Evolutionary conservation across 2,888 invertebrate species (phyloP), one percentile per base, ranked within the genome.

Genomic region (Bombylius discolor): DNA sequence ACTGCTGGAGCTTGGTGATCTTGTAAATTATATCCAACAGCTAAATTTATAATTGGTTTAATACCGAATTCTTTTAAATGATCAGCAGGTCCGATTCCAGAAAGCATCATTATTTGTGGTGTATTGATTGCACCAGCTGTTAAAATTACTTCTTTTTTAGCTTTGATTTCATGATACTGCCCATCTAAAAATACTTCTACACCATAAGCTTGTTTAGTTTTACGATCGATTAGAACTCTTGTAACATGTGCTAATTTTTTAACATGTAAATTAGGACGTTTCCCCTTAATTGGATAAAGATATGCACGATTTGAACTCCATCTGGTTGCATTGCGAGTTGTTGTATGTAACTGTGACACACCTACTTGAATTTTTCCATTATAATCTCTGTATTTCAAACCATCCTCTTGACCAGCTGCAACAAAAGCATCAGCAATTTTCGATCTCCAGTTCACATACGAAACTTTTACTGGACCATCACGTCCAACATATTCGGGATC

Each of bases 21-120:
- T 65, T 81, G 82, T 4, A 84, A 72, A 58, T 81, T 82, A 49
- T 77, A 75, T 3, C 84, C 84, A 1, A 85, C 84, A 0, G 79
- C 79, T 47, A 83, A 69, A 65, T 84, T 78, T 47, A 76, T 73
- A 42, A 85, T 65, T 0, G 81, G 75, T 3, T 77, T 73, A 46
- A 82, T 80, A n/a, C 77, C 77, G 47, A 76, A 65, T 56, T 75
- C 71, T 36, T 69, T 66, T 5, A 83, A 73, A 61, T 83, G 81
- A 49, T 78, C 70, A n/a, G 72, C 74, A 0, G 82, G 83, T 4
- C 83, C 83, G 9, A 87, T 71, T 4, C 88, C 89, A 1, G 86
- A 87, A 23, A 89, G 68, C 88, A 91, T 86, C 7, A 92, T 77
- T 9, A 93, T 69, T 66, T 92, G 91, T 0, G 92, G 89, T 1